Conservation (phyloP, 1,140 invertebrate genomes). For the Amphibalanus amphitrite region DNA sequence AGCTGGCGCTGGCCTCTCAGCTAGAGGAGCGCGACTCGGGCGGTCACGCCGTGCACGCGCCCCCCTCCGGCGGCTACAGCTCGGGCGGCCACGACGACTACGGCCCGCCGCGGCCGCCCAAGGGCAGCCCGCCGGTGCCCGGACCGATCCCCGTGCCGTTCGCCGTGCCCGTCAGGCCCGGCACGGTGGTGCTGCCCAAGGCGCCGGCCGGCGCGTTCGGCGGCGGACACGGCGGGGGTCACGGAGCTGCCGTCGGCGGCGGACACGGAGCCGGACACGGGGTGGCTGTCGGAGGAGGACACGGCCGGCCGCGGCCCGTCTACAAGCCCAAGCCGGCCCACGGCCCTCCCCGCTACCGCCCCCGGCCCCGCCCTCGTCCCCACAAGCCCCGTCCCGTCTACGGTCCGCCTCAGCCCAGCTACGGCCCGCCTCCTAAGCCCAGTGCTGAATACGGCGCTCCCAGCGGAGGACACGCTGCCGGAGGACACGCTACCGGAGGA, state of each 20-base stretch:
- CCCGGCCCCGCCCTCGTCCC: background rate
- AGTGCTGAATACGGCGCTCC: background rate
- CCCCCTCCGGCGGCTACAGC: background rate
- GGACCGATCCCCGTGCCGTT: constrained; percentile 14
- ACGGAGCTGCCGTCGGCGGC: background rate
- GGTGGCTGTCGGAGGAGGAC: background rate
- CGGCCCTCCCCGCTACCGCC: constrained; percentile 3
- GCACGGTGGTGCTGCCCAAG: constrained; percentile 12
- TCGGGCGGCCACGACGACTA: background rate
- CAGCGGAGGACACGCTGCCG: background rate
- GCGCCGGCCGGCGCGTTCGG: constrained; percentile 6
- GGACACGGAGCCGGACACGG: background rate
- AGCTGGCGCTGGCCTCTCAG: background rate
- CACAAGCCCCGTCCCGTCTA: background rate
- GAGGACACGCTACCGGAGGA: background rate
- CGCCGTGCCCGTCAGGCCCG: constrained; percentile 13
- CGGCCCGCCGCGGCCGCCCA: background rate
- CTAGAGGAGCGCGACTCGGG: background rate
- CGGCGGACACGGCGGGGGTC: background rate
- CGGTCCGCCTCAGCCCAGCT: constrained; percentile 6
- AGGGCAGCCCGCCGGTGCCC: background rate
- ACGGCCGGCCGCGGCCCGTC: background rate
- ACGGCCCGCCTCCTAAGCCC: constrained; percentile 6
- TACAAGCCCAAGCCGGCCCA: constrained; percentile 11
- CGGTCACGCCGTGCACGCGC: background rate